Percentiles rank a stretch among this genome's conserved stretches.
Evolutionary conservation across 2,888 invertebrate genomes (phyloP).

Genomic region (Stenurella melanura): DNA sequence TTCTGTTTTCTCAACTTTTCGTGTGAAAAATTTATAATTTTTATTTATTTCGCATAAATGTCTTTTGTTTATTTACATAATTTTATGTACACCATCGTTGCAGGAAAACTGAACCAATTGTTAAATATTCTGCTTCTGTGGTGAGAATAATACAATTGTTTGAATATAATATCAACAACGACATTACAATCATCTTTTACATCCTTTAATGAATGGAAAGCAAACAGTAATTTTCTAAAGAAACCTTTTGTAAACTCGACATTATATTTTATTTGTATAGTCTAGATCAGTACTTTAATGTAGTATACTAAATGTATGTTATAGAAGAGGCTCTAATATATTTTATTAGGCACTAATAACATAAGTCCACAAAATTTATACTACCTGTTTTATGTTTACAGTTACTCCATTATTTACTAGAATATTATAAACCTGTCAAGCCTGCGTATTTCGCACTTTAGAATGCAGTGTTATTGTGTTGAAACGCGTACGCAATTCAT

Average conservation of each 20-base stretch:
- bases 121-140: too few species aligned
- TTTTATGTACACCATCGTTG: too few species aligned
- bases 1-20: too few species aligned
- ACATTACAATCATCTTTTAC: background rate
- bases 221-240: too few species aligned
- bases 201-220: background rate
- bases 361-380: conserved; percentile 10
- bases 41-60: too few species aligned
- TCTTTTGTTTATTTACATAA: too few species aligned
- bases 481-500: background rate
- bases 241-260: background rate
- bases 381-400: conserved; percentile 13
- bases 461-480: background rate
- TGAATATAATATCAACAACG: too few species aligned
- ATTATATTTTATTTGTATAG: background rate
- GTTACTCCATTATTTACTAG: conserved; percentile 14
- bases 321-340: background rate
- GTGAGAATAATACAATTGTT: too few species aligned
- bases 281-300: conserved; percentile 7
- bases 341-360: conserved; percentile 13
- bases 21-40: too few species aligned
- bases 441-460: background rate
- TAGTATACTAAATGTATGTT: background rate
- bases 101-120: too few species aligned
- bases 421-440: background rate